Conservation (phyloP, 2,797 vertebrate species). For the Ctenochaetus hawaiiensis region DNA sequence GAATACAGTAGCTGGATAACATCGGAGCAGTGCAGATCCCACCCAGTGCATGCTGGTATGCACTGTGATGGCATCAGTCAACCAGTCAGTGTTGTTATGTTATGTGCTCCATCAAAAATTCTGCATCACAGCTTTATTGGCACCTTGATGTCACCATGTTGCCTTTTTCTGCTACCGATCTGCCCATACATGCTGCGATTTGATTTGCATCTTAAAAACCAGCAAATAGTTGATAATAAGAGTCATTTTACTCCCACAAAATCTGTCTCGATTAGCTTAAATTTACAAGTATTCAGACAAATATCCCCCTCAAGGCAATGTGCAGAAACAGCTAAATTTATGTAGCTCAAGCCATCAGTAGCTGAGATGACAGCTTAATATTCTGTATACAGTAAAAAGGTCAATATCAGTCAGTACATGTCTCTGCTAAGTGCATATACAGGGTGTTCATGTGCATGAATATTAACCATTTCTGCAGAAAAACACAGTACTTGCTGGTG, state of each 20-base stretch:
- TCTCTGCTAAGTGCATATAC: neutral
- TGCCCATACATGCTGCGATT: too few species aligned
- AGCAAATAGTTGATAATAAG: neutral
- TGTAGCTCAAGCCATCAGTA: neutral
- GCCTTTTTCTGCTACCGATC: neutral
- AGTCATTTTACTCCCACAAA: neutral
- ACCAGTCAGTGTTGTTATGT: conserved; percentile 5
- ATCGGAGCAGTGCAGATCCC: conserved; percentile 39
- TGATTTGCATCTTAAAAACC: neutral
- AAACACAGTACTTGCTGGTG: neutral
- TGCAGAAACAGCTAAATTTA: neutral
- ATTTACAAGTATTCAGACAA: conserved; percentile 1
- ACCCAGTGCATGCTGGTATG: conserved; percentile 37
- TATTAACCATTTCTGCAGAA: neutral
- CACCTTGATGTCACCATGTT: neutral
- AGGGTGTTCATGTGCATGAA: neutral
- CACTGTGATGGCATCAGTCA: conserved; percentile 31
- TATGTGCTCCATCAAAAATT: neutral
- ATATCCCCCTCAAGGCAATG: neutral
- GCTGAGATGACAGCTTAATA: neutral
- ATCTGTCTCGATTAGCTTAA: neutral
- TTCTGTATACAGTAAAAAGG: neutral
- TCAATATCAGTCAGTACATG: neutral
- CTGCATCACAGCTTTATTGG: neutral
- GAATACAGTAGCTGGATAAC: conserved; percentile 51